phyloP scores from a whole-genome alignment of 1,140 invertebrate species.

The Glomeris maerens region DNA sequence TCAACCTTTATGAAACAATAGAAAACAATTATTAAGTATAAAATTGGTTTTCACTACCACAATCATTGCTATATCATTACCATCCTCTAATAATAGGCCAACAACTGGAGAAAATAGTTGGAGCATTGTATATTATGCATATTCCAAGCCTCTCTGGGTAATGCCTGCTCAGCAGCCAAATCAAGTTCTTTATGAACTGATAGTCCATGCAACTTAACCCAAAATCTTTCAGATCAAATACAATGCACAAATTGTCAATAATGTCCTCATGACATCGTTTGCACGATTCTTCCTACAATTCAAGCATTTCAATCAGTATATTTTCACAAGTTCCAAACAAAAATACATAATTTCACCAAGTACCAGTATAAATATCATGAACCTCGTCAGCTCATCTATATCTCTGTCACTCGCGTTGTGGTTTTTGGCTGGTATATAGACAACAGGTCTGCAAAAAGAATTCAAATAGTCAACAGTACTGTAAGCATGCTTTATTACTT shows the following conservation, averaged over 20 bases:
- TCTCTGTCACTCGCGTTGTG: conserved; percentile 52
- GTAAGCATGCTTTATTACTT: too few relatives aligned
- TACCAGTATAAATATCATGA: conserved; percentile 57
- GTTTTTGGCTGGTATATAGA: conserved; percentile 59
- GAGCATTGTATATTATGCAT: conserved; percentile 53
- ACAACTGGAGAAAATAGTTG: conserved; percentile 51
- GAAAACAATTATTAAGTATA: conserved; percentile 14
- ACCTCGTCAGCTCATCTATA: conserved; percentile 56
- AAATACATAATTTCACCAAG: conserved; percentile 11
- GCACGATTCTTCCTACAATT: conserved; percentile 48
- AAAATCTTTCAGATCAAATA: conserved; percentile 57
- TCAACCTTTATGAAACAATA: conserved; percentile 39
- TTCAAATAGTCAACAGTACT: too few relatives aligned
- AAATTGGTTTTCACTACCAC: not conserved
- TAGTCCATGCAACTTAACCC: conserved; percentile 58
- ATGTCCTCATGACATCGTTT: conserved; percentile 61
- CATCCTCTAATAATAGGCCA: conserved; percentile 56
- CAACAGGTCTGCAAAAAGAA: conserved; percentile 37
- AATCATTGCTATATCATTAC: conserved; percentile 27
- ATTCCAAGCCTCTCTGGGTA: conserved; percentile 60
- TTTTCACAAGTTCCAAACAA: conserved; percentile 1
- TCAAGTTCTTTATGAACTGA: conserved; percentile 56
- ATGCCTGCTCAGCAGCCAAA: conserved; percentile 54
- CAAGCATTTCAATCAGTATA: not conserved
- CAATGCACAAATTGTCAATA: conserved; percentile 57